Percentiles rank a stretch among this genome's conserved stretches.
phyloP scores from a whole-genome alignment of 2,797 vertebrate species.

The Brachyrhaphis roseni region DNA sequence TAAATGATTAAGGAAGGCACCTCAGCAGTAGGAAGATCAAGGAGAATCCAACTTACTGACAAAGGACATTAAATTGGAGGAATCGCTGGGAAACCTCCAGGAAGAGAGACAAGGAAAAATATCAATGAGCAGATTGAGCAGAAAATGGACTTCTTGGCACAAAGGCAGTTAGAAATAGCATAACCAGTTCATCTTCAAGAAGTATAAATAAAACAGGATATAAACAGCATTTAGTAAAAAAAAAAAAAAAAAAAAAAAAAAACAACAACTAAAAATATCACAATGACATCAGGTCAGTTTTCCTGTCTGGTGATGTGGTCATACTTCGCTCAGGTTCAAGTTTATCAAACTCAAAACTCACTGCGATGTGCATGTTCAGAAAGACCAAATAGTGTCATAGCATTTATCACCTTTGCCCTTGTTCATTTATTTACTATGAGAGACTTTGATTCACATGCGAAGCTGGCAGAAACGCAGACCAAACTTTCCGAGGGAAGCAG shows the following conservation, averaged over 20 bases:
- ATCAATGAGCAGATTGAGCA: background rate
- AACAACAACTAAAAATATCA: conserved; percentile 11
- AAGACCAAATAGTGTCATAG: background rate
- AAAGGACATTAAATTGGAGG: background rate
- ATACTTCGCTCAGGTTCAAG: background rate
- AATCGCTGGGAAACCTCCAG: background rate
- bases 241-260: too few species aligned
- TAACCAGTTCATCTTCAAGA: background rate
- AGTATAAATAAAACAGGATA: background rate
- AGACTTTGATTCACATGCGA: background rate
- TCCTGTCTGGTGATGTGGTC: background rate
- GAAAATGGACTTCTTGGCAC: background rate
- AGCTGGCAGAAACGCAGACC: background rate
- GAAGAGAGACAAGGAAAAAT: background rate
- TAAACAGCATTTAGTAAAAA: background rate
- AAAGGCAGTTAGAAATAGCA: background rate
- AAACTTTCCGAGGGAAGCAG: background rate
- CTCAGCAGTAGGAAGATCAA: background rate
- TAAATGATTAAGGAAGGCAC: background rate
- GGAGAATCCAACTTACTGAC: background rate
- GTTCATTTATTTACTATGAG: background rate
- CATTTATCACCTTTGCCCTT: background rate
- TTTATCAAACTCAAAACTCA: background rate
- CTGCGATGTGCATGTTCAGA: background rate
- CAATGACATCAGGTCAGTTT: background rate